phyloP scores from a whole-genome alignment of 2,113 vertebrate genomes.

The Lamprotornis superbus region DNA sequence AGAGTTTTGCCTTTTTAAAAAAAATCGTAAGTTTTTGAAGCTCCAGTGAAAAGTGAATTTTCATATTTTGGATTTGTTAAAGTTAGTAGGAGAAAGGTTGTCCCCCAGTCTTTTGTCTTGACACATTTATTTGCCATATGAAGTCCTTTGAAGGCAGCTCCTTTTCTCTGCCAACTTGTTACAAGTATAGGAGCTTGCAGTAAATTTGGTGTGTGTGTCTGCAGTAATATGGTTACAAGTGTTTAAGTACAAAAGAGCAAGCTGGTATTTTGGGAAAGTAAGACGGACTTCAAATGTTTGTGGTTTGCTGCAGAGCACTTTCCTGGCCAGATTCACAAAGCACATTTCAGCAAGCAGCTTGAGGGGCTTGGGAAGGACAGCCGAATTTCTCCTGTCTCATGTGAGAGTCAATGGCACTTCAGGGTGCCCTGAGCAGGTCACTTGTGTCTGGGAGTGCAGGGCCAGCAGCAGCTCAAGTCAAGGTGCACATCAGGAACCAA shows the following conservation, averaged over 20 bases:
- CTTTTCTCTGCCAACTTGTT: background rate
- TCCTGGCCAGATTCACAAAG: fast-evolving
- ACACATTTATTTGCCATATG: background rate
- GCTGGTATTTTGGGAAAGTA: background rate
- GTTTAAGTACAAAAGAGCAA: background rate
- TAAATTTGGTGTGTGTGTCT: background rate
- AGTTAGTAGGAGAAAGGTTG: background rate
- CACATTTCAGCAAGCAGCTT: background rate
- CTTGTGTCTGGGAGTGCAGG: background rate
- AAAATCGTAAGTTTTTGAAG: background rate
- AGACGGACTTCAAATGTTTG: background rate
- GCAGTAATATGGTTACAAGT: background rate
- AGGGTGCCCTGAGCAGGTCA: fast-evolving
- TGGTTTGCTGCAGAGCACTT: background rate
- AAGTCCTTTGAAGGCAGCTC: background rate
- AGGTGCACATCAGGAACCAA: background rate
- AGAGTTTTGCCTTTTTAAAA: background rate
- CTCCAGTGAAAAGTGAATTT: background rate
- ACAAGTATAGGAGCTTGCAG: background rate
- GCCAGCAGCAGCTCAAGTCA: background rate
- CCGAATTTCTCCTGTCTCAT: background rate
- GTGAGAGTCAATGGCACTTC: background rate
- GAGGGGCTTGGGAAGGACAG: background rate
- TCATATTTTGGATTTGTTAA: background rate
- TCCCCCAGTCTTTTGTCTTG: background rate